Evolutionary conservation across 2,797 vertebrate genomes (phyloP), one percentile per base, ranked within the genome.

Genomic region (Echeneis naucrates): DNA sequence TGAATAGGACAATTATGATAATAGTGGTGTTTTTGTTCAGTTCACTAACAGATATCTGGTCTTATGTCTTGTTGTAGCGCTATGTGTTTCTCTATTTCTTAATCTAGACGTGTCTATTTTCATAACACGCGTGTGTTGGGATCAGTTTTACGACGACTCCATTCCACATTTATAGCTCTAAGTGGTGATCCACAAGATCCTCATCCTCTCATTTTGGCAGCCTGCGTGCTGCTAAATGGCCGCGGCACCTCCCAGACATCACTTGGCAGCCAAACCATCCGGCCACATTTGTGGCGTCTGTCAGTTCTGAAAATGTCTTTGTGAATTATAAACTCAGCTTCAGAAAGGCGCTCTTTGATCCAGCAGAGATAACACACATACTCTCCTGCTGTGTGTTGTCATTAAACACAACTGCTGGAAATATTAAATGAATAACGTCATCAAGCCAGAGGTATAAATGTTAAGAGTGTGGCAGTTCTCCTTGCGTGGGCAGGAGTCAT

Each of bases 151-250:
- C 71, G 65, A 67, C 55, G 7, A 56, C 54, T 70, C 79, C 77
- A 75, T 78, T 86, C 85, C 52, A 44, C 56, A 52, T 83, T 87
- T 84, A 85, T 86, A 86, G 62, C 57, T 56, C 56, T 3, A 45
- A 45, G 40, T 17, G 78, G 68, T 40, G 38, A 81, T 32, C 84
- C 72, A 0, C 80, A 68, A 50, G 55, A 73, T 64, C 73, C 69
- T 4, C 68, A 55, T 73, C 65, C 64, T 73, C 51, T 72, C 68
- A 68, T 80, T 85, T 75, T 83, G 81, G 80, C 75, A 73, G 30
- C 74, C 17, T 54, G 44, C 65, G 48, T 40, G 70, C 78, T 2
- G 30, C 40, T 68, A 61, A 85, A 75, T 54, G 73, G 61, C 81
- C 57, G 1, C 66, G 66, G 35, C 80, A 75, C 55, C 74, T 83